A percentile compares a stretch with the other conserved stretches of the same genome.
Conservation (phyloP, 2,888 invertebrate species). For the Phytoseiulus persimilis region DNA sequence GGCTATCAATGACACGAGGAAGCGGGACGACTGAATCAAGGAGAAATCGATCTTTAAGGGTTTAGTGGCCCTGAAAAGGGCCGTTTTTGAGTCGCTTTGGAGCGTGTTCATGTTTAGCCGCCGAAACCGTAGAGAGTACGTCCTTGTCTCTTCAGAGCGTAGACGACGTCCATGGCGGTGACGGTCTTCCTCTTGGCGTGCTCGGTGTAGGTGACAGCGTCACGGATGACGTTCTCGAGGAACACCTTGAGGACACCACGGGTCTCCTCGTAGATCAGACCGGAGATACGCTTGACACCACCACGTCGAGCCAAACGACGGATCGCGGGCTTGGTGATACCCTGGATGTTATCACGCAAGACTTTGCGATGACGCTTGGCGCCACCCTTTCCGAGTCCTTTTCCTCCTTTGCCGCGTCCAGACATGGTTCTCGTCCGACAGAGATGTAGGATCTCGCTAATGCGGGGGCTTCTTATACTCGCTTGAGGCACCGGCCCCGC, state of each 20-base stretch:
- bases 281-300: slow-evolving; percentile 55
- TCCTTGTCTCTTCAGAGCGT: slow-evolving; percentile 71
- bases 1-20: too few relatives aligned
- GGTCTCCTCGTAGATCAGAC: slow-evolving; percentile 69
- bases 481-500: background rate
- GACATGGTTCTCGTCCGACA: slow-evolving; percentile 56
- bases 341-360: slow-evolving; percentile 67
- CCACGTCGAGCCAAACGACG: slow-evolving; percentile 63
- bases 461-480: background rate
- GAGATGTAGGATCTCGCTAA: background rate
- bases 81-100: slow-evolving; percentile 34
- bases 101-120: slow-evolving; percentile 46
- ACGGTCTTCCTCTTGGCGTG: slow-evolving; percentile 53
- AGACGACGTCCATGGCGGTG: slow-evolving; percentile 62
- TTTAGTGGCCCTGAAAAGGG: slow-evolving; percentile 43
- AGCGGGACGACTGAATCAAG: too few relatives aligned
- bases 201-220: slow-evolving; percentile 53
- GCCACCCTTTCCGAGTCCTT: slow-evolving; percentile 69
- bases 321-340: slow-evolving; percentile 69
- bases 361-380: slow-evolving; percentile 65
- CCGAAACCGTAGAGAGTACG: slow-evolving; percentile 50
- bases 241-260: slow-evolving; percentile 56
- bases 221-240: slow-evolving; percentile 44
- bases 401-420: slow-evolving; percentile 69
- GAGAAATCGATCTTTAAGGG: background rate